Percentiles rank a stretch among this genome's conserved stretches.
phyloP scores from a whole-genome alignment of 2,113 vertebrate species.

The Eulacestoma nigropectus region DNA sequence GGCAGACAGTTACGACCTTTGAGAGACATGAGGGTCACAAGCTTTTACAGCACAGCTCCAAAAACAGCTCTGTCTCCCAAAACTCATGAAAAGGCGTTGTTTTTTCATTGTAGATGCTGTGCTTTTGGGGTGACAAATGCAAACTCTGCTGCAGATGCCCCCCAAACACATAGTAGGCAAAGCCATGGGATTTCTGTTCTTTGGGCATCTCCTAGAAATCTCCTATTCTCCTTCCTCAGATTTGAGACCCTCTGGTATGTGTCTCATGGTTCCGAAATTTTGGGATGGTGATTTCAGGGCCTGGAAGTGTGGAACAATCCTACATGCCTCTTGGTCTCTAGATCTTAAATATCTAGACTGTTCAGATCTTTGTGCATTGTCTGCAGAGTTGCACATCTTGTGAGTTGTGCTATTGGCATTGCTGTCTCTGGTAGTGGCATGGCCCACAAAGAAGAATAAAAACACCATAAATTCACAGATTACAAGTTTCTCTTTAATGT shows the following conservation, averaged over 20 bases:
- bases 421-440: not conserved
- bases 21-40: not conserved
- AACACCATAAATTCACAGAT: not conserved
- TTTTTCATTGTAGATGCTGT: not conserved
- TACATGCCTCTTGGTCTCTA: not conserved
- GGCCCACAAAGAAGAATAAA: not conserved
- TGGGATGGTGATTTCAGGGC: not conserved
- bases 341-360: not conserved
- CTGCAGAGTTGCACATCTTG: not conserved
- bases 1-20: not conserved
- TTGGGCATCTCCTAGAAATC: not conserved
- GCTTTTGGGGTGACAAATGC: not conserved
- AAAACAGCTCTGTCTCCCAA: not conserved
- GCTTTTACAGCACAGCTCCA: not conserved
- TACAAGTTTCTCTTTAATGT: not conserved
- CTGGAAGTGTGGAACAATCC: not conserved
- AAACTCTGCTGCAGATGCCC: not conserved
- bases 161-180: not conserved
- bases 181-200: not conserved
- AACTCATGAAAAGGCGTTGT: not conserved
- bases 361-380: not conserved
- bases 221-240: not conserved
- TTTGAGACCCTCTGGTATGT: not conserved
- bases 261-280: not conserved
- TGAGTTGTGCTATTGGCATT: not conserved